Evolutionary conservation across 2,888 invertebrate species (phyloP), one percentile per base, ranked within the genome.

Genomic region (Metellina segmentata): DNA sequence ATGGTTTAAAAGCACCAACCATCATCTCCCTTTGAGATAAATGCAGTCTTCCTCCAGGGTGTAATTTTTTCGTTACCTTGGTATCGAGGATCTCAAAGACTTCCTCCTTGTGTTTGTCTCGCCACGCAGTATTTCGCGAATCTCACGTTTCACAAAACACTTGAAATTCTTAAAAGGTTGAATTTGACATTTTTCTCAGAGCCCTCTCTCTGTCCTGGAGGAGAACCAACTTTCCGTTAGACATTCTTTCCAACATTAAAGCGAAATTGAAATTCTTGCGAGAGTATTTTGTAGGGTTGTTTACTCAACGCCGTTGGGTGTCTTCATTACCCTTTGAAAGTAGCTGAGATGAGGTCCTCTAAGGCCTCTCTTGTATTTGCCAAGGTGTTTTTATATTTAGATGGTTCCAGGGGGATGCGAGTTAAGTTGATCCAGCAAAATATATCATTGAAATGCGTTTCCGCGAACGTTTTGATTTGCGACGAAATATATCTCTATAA

Each of bases 191-290:
- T 79, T 79, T 79, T 61, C 79, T 61, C 34, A 34, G 52, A 51
- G 77, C 51, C 49, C 51, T n/a, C 52, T 16, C 19, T 51, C 19
- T 8, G 61, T 79, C 16, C 52, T 20, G 61, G 52, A 53, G 61
- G 52, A 53, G 53, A 34, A 79, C 53, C 20, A 53, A 77, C 51
- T 77, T 77, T 19, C 0, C 19, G 8, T 8, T 19, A 53, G 20
- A 34, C 69, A 79, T 34, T 79, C 61, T 61, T 74, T 75, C 34
- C 85, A 6, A 11, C 61, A 52, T 75, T 85, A 61, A 75, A 83
- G 72, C 11, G 85, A 61, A 85, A 85, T 75, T 48, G 75, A 75
- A 85, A 85, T 75, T 85, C 85, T 85, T 75, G 74, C 48, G 75
- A 85, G 74, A 34, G 72, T 75, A 75, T 20, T 74, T 85, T 53